Evolutionary conservation across 2,797 vertebrate species (phyloP).

Genomic region (Synaphobranchus kaupii): DNA sequence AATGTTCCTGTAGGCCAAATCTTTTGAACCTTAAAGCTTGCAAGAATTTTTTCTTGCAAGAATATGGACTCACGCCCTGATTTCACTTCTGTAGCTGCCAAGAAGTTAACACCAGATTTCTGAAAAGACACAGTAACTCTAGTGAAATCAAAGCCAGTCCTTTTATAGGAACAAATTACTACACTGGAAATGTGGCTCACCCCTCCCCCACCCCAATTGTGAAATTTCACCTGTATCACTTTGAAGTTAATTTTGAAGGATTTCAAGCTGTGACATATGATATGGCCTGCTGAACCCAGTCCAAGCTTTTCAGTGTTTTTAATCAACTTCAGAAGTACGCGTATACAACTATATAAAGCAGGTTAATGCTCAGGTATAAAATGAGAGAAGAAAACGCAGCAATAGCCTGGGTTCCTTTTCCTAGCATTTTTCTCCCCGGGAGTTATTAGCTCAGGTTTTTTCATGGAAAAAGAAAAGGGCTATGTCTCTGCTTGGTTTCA

Average conservation of each 20-base stretch:
- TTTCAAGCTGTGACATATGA: not conserved
- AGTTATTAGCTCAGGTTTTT: slow-evolving; percentile 34
- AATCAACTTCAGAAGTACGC: not conserved
- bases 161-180: not conserved
- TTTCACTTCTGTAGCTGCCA: not conserved
- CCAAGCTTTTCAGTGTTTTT: not conserved
- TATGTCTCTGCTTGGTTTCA: slow-evolving; percentile 31
- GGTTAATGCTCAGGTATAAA: not conserved
- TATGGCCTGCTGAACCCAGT: not conserved
- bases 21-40: not conserved
- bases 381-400: not conserved
- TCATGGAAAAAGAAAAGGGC: slow-evolving; percentile 28
- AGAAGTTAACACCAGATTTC: not conserved
- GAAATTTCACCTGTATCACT: not conserved
- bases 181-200: not conserved
- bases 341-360: not conserved
- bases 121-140: not conserved
- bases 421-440: slow-evolving; percentile 31
- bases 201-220: not conserved
- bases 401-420: slow-evolving; percentile 20
- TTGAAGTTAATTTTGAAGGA: not conserved
- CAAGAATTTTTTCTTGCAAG: not conserved
- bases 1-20: not conserved
- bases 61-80: not conserved
- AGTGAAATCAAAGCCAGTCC: not conserved